Percentiles rank a stretch among this genome's conserved stretches.
phyloP scores from a whole-genome alignment of 2,797 vertebrate species.

The Caiman crocodilus region DNA sequence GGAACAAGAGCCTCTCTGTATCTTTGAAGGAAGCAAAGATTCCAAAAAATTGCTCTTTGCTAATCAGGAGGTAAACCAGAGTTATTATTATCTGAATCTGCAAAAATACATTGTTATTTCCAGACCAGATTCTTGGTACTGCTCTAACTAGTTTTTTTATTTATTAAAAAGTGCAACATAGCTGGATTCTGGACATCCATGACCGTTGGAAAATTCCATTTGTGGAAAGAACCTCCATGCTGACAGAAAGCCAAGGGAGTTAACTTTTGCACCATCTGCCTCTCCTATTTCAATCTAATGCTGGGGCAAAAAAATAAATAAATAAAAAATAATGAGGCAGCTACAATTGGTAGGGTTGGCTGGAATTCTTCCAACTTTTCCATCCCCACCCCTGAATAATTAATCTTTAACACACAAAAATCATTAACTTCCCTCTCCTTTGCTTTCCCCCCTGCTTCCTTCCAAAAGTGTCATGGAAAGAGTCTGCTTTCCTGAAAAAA shows the following conservation, averaged over 20 bases:
- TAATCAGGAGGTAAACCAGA: constrained; percentile 1
- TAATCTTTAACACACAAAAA: no score
- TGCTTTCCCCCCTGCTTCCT: no score
- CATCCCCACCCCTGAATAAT: no score
- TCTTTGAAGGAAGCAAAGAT: constrained; percentile 13
- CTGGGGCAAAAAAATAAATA: neutral
- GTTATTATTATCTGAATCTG: constrained; percentile 8
- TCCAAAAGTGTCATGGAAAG: neutral
- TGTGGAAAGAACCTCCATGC: neutral
- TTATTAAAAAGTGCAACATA: neutral
- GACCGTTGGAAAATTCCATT: neutral
- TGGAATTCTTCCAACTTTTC: neutral
- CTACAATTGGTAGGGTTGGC: neutral
- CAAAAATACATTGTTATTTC: neutral
- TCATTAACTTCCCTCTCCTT: no score
- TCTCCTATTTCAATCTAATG: neutral
- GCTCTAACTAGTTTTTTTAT: neutral
- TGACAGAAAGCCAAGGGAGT: neutral
- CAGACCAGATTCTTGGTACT: neutral
- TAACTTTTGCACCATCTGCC: neutral
- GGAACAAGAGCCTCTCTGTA: neutral
- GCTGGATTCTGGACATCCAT: neutral
- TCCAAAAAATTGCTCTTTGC: constrained; percentile 34
- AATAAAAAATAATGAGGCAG: neutral
- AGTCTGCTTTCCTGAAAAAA: neutral